Evolutionary conservation across 1,140 invertebrate genomes (phyloP).

Genomic region (Drosophila malerkotliana): DNA sequence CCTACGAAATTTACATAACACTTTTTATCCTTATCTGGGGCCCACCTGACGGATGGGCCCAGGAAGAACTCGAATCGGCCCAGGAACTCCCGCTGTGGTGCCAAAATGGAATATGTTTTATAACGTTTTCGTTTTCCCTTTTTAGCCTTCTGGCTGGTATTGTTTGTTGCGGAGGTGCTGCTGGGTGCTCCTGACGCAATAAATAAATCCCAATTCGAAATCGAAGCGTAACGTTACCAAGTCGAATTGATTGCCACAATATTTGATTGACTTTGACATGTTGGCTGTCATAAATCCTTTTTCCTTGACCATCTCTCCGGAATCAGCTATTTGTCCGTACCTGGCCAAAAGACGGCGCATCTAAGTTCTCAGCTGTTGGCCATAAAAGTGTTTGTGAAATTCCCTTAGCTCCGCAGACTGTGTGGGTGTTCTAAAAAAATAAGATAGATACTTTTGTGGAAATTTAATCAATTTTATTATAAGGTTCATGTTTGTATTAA

Average conservation of each 20-base stretch:
- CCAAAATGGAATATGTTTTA: constrained; percentile 77
- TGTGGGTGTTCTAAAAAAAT: background rate
- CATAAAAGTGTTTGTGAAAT: constrained; percentile 37
- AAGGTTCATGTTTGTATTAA: too few relatives aligned
- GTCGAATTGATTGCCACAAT: constrained; percentile 82
- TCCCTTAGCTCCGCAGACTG: background rate
- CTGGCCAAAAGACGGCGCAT: constrained; percentile 28
- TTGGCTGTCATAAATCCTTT: constrained; percentile 78
- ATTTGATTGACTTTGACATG: constrained; percentile 84
- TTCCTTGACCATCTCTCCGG: constrained; percentile 28
- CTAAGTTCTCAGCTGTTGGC: constrained; percentile 30
- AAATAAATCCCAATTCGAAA: constrained; percentile 72
- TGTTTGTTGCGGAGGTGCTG: constrained; percentile 13
- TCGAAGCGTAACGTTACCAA: constrained; percentile 67
- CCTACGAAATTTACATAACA: constrained; percentile 79
- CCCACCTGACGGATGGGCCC: constrained; percentile 63
- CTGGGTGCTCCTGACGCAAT: constrained; percentile 55
- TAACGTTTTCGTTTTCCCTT: constrained; percentile 49
- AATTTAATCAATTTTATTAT: background rate
- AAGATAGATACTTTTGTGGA: background rate
- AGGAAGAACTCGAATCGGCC: background rate
- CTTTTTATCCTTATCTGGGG: constrained; percentile 76
- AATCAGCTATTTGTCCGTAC: constrained; percentile 3
- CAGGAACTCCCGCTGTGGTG: constrained; percentile 60
- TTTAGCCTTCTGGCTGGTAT: background rate